Base-by-base conservation (phyloP, 2,113 vertebrate genomes). In the Pagrus major region DNA sequence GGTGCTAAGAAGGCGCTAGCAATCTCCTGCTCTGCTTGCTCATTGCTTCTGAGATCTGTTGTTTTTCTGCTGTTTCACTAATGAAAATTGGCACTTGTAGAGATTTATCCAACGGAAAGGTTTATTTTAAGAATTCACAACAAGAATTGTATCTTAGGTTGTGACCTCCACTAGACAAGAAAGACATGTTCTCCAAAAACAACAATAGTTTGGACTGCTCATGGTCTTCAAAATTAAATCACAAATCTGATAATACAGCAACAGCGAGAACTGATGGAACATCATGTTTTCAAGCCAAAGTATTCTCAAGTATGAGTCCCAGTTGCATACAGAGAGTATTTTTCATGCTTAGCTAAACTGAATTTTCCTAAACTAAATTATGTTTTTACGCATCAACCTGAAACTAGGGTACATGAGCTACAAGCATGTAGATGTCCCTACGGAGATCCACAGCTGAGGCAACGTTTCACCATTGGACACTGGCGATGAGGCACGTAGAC, bases 321-420 rank as follows among this genome's bases (percentile, higher is more conserved):
- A 35, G 33, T 35, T 35, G 33, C 25, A 25, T 51, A n/a, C 29
- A 20, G 46, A n/a, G 3, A 41, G 10, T 46, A 27, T 6, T 71
- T 84, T 64, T 80, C 67, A 56, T 42, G 64, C 47, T 76, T 20
- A 33, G 52, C 29, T 42, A 6, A 76, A 73, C 56, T 67, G 20
- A 61, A 51, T 82, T 74, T 55, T 68, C 27, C 59, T 16, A 46
- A 37, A 39, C 16, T 64, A 15, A 61, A 20, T 52, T 42, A 65
- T 12, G 21, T 54, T 54, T 73, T 47, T 49, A 51, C 77, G 54
- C 27, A 39, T 69, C 14, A 20, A 20, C 31, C 27, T 12, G 25
- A 78, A 84, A 54, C 41, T 14, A 59, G 0, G 51, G 49, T 6
- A 61, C 56, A 55, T 18, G 42, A 81, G 59, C 42, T 23, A 27